phyloP scores from a whole-genome alignment of 2,797 vertebrate genomes.

The Adrianichthys oophorus region DNA sequence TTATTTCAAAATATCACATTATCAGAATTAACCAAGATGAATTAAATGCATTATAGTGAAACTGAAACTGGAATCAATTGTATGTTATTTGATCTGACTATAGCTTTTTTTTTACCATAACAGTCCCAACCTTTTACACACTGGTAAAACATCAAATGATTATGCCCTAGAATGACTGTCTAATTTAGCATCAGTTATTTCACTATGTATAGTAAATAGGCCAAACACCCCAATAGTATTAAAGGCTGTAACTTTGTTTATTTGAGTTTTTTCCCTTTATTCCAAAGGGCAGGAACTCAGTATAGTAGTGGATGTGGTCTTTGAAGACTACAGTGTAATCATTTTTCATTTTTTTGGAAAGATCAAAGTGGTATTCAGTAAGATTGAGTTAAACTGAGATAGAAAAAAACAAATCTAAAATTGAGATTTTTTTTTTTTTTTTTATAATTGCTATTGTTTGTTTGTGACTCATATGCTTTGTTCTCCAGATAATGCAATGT shows the following conservation, averaged over 20 bases:
- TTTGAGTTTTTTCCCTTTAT: slow-evolving; percentile 1
- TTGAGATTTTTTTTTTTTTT: background rate
- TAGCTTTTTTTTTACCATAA: no score
- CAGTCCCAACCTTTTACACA: no score
- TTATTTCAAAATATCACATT: no score
- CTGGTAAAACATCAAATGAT: no score
- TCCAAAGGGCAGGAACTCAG: slow-evolving; percentile 47
- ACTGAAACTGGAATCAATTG: no score
- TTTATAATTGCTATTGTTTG: background rate
- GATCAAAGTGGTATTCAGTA: slow-evolving; percentile 70
- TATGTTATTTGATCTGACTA: no score
- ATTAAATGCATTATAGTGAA: no score
- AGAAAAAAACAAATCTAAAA: slow-evolving; percentile 25
- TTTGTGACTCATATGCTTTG: background rate
- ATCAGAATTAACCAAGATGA: no score
- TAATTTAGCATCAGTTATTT: no score
- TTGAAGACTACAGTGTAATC: slow-evolving; percentile 65
- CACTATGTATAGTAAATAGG: no score
- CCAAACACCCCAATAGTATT: background rate
- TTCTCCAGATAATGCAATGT: slow-evolving; percentile 1
- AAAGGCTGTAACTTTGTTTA: background rate
- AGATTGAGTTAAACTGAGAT: slow-evolving; percentile 78
- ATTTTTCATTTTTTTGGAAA: slow-evolving; percentile 78
- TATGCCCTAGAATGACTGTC: no score
- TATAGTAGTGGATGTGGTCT: slow-evolving; percentile 67